phyloP scores from a whole-genome alignment of 2,113 vertebrate species.

The Campylomormyrus tamandua region DNA sequence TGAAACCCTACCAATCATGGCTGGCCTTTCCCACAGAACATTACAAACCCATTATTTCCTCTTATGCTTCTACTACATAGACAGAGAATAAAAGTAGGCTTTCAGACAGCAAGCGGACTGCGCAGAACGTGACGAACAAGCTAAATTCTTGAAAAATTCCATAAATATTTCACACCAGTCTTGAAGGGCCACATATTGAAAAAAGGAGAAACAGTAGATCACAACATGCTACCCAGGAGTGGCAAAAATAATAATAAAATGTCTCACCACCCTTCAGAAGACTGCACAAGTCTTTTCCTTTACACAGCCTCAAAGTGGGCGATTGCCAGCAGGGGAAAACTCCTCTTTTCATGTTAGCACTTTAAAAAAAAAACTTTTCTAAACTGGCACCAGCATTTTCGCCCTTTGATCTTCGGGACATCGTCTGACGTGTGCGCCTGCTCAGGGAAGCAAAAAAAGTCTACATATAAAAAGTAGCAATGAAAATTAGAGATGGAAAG shows the following conservation, averaged over 20 bases:
- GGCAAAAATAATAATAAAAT: background rate
- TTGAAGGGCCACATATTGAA: background rate
- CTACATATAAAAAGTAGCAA: background rate
- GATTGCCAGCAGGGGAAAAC: background rate
- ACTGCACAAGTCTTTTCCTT: background rate
- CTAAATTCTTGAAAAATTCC: background rate
- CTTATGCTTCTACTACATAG: background rate
- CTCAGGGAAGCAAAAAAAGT: background rate
- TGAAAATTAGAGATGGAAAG: background rate
- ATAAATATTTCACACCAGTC: background rate
- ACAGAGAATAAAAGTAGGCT: background rate
- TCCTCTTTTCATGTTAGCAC: background rate
- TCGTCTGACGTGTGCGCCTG: background rate
- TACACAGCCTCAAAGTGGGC: background rate
- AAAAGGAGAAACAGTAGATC: background rate
- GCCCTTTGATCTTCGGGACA: background rate
- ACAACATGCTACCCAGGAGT: background rate
- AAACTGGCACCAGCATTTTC: background rate
- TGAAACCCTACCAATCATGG: background rate
- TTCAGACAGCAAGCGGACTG: background rate
- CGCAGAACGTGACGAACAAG: background rate
- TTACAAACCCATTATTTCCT: background rate
- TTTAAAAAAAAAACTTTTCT: slow-evolving; percentile 10
- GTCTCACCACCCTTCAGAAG: background rate
- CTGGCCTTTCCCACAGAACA: background rate